Evolutionary conservation across 2,113 vertebrate genomes (phyloP), one percentile per base, ranked within the genome.

Genomic region (Pipa parva): DNA sequence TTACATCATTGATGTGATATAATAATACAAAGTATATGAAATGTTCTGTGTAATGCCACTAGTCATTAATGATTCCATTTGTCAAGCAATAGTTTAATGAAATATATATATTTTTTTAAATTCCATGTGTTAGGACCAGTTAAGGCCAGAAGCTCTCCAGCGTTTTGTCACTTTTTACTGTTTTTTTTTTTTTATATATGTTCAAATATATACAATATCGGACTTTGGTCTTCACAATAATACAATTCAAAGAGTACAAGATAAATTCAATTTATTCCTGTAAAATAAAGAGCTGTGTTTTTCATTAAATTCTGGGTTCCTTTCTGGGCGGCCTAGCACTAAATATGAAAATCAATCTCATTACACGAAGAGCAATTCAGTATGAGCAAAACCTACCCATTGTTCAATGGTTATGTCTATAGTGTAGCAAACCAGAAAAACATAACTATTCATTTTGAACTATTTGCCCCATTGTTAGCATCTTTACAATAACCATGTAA

Each of bases 401-500:
- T 33, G 22, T 26, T 51, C 22, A 42, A 48, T 65, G n/a, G 58
- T 50, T 59, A 54, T 31, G 31, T 61, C 33, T 45, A 42, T 20
- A 39, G 52, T 48, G 61, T 25, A 54, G 25, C 18, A 7, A n/a
- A 48, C 12, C 48, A 54, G 20, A 7, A 1, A 42, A 70, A 54
- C 58, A 54, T 45, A 61, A 54, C 33, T 42, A 52, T 61, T 29
- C 36, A 22, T 33, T 52, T 37, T 45, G 4, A 61, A 45, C 48
- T 49, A 61, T n/a, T 33, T 68, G 46, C 56, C 56, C 29, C n/a
- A 29, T 59, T 59, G 59, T 56, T 46, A 33, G 56, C 24, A 33
- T 49, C 48, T 61, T 70, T 70, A 61, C 48, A 70, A 70, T 60
- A 70, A 61, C 33, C 22, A 24, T 45, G 57, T 51, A 52, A 70